These are phyloP conservation scores for Mactromeris polynyma DNA, from an alignment of 2,888 invertebrate species.

Conservation along the genomic window DNA sequence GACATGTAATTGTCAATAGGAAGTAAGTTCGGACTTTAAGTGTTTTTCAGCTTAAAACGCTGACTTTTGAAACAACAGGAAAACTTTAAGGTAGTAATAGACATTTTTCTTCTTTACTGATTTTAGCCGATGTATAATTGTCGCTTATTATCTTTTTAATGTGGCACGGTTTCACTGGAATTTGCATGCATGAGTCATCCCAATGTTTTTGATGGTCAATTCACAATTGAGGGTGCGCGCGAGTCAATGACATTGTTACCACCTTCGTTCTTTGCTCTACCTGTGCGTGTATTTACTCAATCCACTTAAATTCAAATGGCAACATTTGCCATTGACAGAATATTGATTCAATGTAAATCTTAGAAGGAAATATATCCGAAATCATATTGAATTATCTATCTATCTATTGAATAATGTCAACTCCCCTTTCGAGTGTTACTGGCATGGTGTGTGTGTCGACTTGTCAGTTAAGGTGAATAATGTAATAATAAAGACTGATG, in stretches of 20 bases:
- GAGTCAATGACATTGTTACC: background rate
- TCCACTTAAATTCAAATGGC: background rate
- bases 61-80: slow-evolving; percentile 1
- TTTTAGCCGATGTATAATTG: background rate
- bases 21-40: slow-evolving; percentile 41
- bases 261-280: background rate
- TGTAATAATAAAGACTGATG: too few species aligned
- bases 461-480: too few species aligned
- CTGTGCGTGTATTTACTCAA: background rate
- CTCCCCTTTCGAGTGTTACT: too few species aligned
- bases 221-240: background rate
- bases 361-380: too few species aligned
- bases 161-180: slow-evolving; percentile 6
- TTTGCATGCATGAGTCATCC: slow-evolving; percentile 45
- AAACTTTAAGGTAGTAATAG: background rate
- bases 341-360: background rate
- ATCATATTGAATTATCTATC: too few species aligned
- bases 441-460: too few species aligned
- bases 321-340: background rate
- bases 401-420: too few species aligned
- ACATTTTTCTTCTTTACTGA: background rate
- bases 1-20: slow-evolving; percentile 49
- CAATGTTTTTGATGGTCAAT: slow-evolving; percentile 19
- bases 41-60: slow-evolving; percentile 20
- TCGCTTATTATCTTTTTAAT: background rate